Conservation (phyloP, 2,888 invertebrate genomes). For the Leucoptera coffeella region DNA sequence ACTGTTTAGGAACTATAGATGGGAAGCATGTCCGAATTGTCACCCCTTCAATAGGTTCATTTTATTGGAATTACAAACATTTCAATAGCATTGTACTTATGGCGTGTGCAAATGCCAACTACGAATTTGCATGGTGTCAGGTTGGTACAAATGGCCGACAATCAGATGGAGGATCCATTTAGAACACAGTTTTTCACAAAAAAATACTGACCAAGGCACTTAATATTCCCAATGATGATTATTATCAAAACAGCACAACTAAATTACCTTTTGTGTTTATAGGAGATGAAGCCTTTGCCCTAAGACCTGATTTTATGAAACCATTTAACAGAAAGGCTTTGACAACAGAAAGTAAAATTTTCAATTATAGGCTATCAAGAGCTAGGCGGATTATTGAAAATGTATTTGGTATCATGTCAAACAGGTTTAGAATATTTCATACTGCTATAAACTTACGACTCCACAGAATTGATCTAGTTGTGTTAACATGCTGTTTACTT, state of each 20-base stretch:
- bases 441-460: slow-evolving; percentile 5
- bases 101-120: slow-evolving; percentile 8
- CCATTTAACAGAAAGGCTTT: slow-evolving; percentile 3
- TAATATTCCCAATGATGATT: slow-evolving; percentile 5
- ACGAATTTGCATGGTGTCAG: slow-evolving; percentile 7
- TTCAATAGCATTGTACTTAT: slow-evolving; percentile 6
- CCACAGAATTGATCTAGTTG: slow-evolving; percentile 5
- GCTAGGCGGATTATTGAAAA: slow-evolving; percentile 6
- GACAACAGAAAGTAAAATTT: slow-evolving; percentile 4
- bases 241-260: slow-evolving; percentile 5
- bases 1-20: slow-evolving; percentile 10
- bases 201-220: slow-evolving; percentile 4
- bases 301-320: too few species aligned
- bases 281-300: slow-evolving; percentile 2
- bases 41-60: slow-evolving; percentile 8
- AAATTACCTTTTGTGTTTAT: slow-evolving; percentile 2
- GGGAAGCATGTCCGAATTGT: slow-evolving; percentile 11
- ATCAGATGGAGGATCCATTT: slow-evolving; percentile 5
- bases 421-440: slow-evolving; percentile 4
- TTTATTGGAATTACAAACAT: slow-evolving; percentile 11
- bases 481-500: slow-evolving; percentile 5
- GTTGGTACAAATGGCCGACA: slow-evolving; percentile 6
- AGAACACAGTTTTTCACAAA: slow-evolving; percentile 5
- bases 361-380: slow-evolving; percentile 6
- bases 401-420: slow-evolving; percentile 5